phyloP scores from a whole-genome alignment of 2,113 vertebrate genomes.

The Xenopus borealis region DNA sequence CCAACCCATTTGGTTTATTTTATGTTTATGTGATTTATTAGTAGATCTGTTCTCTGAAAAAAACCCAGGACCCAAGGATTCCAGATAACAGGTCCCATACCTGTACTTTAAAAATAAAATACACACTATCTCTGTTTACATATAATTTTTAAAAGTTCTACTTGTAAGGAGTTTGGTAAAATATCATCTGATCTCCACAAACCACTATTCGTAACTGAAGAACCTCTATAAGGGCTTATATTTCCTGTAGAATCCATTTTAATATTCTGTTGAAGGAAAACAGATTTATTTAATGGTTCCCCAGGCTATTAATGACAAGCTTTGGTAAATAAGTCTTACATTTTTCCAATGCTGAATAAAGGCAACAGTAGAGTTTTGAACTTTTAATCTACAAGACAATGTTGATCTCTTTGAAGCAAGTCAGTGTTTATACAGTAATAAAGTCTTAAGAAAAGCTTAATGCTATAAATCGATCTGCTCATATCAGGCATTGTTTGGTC shows the following conservation, averaged over 20 bases:
- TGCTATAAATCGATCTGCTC: background rate
- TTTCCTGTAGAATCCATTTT: background rate
- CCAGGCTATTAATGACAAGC: conserved; percentile 15
- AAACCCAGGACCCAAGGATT: too few relatives aligned
- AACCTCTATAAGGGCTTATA: too few relatives aligned
- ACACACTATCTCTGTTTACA: too few relatives aligned
- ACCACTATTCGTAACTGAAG: too few relatives aligned
- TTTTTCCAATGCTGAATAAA: background rate
- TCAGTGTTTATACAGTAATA: conserved; percentile 16
- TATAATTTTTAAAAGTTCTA: too few relatives aligned
- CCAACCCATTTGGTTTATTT: too few relatives aligned
- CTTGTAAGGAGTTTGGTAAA: too few relatives aligned
- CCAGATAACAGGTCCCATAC: too few relatives aligned
- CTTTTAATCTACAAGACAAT: background rate
- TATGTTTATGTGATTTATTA: too few relatives aligned
- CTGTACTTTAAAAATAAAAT: too few relatives aligned
- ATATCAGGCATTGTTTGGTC: conserved; percentile 16
- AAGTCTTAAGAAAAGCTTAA: conserved; percentile 11
- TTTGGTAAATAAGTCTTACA: conserved; percentile 4
- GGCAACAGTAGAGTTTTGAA: conserved; percentile 4
- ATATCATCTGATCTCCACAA: too few relatives aligned
- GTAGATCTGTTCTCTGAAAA: too few relatives aligned
- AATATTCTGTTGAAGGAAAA: background rate
- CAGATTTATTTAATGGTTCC: background rate
- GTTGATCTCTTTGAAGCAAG: conserved; percentile 19